Evolutionary conservation across 2,113 vertebrate species (phyloP), one percentile per base, ranked within the genome.

Genomic region (Cricetomys ansorgei): DNA sequence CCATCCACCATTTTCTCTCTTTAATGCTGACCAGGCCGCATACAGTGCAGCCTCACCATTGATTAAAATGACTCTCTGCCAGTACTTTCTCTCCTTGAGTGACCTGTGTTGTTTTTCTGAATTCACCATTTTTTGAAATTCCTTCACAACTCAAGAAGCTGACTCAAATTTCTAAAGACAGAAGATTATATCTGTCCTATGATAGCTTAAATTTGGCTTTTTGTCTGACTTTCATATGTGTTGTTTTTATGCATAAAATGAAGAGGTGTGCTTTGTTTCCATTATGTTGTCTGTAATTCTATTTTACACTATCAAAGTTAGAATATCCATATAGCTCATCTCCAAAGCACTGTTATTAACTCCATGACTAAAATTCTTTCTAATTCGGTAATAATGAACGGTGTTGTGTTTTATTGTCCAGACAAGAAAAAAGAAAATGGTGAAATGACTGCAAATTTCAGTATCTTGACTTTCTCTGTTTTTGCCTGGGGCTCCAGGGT

Each of bases 111-210:
- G 13, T 80, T 80, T 79, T 88, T 48, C 75, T 86, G 31, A 91
- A 89, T 93, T 89, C 85, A 89, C 48, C 11, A 77, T 89, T 53
- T 64, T 34, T 86, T 91, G 45, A 80, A 91, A 80, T 70, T 81
- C 76, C 75, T 64, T 80, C 43, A 65, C 80, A n/a, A 23, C 8
- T n/a, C 40, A 75, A 89, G 91, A 96, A 77, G 31, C 34, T 19
- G 19, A 93, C 21, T 31, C 55, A 79, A 85, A 91, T 91, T 77
- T 48, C 43, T 84, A 67, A 88, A 19, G 43, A 77, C 3, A 34
- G 0, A 34, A 25, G 48, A 84, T 37, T 25, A 10, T 40, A 31
- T 59, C 80, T 16, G 55, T 31, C 5, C 9, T 88, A 9, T 45
- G 1, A 79, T 75, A 92, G 53, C 40, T 25, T 5, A 86, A 84